Conservation (phyloP, 1,140 invertebrate species). For the Pseudoatta argentina region DNA sequence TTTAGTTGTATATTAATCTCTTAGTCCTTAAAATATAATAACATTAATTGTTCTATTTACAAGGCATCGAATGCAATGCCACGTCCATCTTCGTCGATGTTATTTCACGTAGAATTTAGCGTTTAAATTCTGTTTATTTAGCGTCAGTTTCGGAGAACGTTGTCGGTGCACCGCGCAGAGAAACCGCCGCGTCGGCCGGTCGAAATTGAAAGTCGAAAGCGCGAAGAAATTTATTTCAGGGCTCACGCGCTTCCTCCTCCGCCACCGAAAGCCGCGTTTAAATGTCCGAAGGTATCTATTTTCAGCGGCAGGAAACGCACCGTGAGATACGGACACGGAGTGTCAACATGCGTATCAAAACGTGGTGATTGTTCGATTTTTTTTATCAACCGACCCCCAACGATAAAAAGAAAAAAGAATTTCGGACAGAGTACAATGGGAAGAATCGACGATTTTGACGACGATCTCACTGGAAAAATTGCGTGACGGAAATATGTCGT, state of each 20-base stretch:
- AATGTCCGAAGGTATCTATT: conserved; percentile 50
- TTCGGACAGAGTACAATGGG: neutral
- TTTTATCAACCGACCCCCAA: neutral
- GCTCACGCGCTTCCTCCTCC: conserved; percentile 39
- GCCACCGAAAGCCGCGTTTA: conserved; percentile 38
- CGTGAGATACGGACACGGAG: conserved; percentile 6
- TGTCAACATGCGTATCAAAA: conserved; percentile 29
- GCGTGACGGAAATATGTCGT: too few relatives aligned
- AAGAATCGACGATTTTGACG: neutral
- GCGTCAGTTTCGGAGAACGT: conserved; percentile 25
- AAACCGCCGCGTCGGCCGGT: conserved; percentile 8
- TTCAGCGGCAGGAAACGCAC: conserved; percentile 50
- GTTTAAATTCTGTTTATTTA: conserved; percentile 45
- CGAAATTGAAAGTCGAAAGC: conserved; percentile 55
- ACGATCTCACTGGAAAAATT: neutral
- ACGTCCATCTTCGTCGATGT: neutral
- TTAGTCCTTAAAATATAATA: neutral
- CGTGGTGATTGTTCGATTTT: conserved; percentile 4
- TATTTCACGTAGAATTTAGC: neutral
- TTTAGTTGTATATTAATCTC: neutral
- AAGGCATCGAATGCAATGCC: neutral
- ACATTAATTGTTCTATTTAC: neutral
- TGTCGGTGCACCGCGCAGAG: conserved; percentile 23
- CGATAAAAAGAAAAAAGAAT: conserved; percentile 2
- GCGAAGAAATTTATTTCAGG: conserved; percentile 47